Conservation (phyloP, 1,140 invertebrate genomes). For the Epicauta chinensis region DNA sequence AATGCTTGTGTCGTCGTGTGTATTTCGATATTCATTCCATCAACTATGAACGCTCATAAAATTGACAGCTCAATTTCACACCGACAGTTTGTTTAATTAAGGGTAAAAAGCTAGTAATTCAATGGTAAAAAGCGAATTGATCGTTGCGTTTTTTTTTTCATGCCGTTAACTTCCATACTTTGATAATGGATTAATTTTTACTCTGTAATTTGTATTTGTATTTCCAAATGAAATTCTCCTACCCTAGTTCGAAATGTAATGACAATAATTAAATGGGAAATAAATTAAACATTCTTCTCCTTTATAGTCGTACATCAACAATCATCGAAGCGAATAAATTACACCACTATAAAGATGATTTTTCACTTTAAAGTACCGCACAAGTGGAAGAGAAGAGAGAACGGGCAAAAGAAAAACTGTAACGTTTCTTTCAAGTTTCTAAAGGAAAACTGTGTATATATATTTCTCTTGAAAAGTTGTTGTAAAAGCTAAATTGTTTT, state of each 20-base stretch:
- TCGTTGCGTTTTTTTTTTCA: background rate
- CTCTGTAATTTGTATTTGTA: too few relatives aligned
- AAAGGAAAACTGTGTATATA: too few relatives aligned
- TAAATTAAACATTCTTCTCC: background rate
- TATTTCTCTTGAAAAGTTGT: background rate
- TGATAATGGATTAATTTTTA: conserved; percentile 17
- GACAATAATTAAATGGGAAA: conserved; percentile 9
- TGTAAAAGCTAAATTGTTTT: conserved; percentile 14
- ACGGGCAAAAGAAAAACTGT: too few relatives aligned
- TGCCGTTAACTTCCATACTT: background rate
- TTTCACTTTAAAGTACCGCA: too few relatives aligned
- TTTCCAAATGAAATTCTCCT: too few relatives aligned
- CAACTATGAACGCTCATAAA: conserved; percentile 1
- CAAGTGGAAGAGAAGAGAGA: too few relatives aligned
- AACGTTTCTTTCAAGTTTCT: too few relatives aligned
- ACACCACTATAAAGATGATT: background rate
- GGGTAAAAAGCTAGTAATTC: conserved; percentile 3
- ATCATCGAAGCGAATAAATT: too few relatives aligned
- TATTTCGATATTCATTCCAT: conserved; percentile 5
- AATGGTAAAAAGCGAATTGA: background rate
- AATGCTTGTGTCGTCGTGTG: background rate
- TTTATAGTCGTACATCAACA: background rate
- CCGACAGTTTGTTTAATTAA: conserved; percentile 18
- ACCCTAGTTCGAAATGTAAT: background rate
- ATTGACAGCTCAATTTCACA: conserved; percentile 19